Conservation (phyloP, 2,113 vertebrate genomes). For the Dasyornis broadbenti region DNA sequence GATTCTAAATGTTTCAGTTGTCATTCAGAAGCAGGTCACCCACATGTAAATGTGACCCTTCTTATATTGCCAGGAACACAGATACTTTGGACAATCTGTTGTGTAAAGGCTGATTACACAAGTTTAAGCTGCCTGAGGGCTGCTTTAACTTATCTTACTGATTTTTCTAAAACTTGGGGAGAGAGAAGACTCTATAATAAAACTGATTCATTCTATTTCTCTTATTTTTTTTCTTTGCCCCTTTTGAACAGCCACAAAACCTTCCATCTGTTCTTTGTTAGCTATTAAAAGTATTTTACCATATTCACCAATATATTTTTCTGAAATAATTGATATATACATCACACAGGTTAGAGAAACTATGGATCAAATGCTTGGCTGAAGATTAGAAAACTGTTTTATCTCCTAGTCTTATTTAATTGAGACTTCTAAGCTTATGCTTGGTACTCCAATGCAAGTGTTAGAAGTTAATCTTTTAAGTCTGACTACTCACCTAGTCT, state of each 20-base stretch:
- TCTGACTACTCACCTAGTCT: not conserved
- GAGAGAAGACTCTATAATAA: not conserved
- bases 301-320: not conserved
- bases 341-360: not conserved
- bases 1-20: not conserved
- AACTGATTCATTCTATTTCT: not conserved
- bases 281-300: not conserved
- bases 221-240: not conserved
- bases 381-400: not conserved
- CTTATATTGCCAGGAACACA: not conserved
- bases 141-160: not conserved
- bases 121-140: not conserved
- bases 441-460: not conserved
- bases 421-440: not conserved
- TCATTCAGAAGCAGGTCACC: constrained; percentile 30
- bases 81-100: not conserved
- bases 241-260: not conserved
- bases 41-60: not conserved
- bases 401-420: not conserved
- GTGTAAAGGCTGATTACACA: not conserved
- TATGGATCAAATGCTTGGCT: not conserved
- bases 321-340: not conserved
- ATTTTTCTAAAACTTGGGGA: not conserved
- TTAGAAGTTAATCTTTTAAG: constrained; percentile 39
- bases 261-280: not conserved